Evolutionary conservation across 2,888 invertebrate genomes (phyloP).

Genomic region (Drosophila tanythrix): DNA sequence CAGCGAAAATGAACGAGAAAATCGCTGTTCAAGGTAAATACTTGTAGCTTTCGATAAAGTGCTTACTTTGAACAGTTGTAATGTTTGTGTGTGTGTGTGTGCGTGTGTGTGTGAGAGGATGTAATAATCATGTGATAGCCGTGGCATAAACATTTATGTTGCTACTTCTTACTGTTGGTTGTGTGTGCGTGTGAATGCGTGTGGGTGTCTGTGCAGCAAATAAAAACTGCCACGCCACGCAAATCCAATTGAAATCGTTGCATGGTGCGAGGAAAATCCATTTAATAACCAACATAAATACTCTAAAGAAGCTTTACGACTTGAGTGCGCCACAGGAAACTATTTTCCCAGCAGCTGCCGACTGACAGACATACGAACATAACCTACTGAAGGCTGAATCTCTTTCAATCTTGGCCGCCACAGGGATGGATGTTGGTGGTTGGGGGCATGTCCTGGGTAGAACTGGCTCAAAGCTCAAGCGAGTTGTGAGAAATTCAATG

Average conservation of each 20-base stretch:
- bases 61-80: constrained; percentile 42
- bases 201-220: constrained; percentile 34
- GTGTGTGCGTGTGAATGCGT: constrained; percentile 15
- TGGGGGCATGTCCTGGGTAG: constrained; percentile 27
- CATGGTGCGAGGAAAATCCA: constrained; percentile 70
- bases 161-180: constrained; percentile 43
- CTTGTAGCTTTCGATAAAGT: constrained; percentile 57
- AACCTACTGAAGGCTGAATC: constrained; percentile 12
- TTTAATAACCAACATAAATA: constrained; percentile 80
- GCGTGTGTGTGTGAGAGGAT: constrained; percentile 1
- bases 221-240: constrained; percentile 57
- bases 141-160: constrained; percentile 69
- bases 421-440: neutral
- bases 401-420: neutral
- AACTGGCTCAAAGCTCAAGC: constrained; percentile 43
- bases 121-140: constrained; percentile 64
- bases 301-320: constrained; percentile 76
- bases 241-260: constrained; percentile 79
- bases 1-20: constrained; percentile 6
- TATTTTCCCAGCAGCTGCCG: constrained; percentile 44
- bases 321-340: constrained; percentile 69
- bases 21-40: constrained; percentile 22
- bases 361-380: constrained; percentile 19
- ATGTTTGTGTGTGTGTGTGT: neutral
- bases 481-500: constrained; percentile 37